Evolutionary conservation across 2,888 invertebrate genomes (phyloP), one percentile per base, ranked within the genome.

Genomic region (Campoplex nolae): DNA sequence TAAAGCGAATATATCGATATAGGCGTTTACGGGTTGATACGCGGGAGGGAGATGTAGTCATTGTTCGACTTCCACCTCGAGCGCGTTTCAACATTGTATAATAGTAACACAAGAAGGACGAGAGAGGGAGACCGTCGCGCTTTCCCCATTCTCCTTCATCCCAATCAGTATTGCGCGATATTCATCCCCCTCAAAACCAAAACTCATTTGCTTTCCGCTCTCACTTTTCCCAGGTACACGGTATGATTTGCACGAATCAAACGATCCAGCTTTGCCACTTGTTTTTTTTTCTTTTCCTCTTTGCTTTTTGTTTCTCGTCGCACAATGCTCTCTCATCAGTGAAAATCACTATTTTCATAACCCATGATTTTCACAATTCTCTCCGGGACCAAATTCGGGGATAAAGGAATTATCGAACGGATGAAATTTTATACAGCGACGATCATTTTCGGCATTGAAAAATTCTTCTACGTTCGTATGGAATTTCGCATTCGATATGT

Each of bases 31-130:
- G 38, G 45, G 32, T 58, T 32, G n/a, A 8, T 35, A 45, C 58
- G 35, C 28, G 28, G 54, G 32, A 67, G 28, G 7, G 51, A 16
- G 18, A 51, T 28, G 79, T 77, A 28, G 62, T 16, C 32, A 77
- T 65, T 77, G 51, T 78, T 67, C 54, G n/a, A 54, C 45, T 58
- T n/a, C 32, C 67, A 48, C 18, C 38, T 51, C 75, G 48, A 70
- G 62, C 77, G 32, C 58, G 65, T 51, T 54, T 56, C 70, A 74
- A 65, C 79, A 83, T 83, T 86, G 80, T 84, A 56, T 75, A 82
- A 75, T 82, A 45, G 58, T 38, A 68, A 70, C 48, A 70, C 48
- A 68, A 7, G 32, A 62, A 51, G 38, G 67, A 42, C 45, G 77
- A 67, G 58, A 68, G 74, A 6, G 38, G 38, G n/a, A 75, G 38